Evolutionary conservation across 2,113 vertebrate species (phyloP).

Genomic region (Drymodes brunneopygia): DNA sequence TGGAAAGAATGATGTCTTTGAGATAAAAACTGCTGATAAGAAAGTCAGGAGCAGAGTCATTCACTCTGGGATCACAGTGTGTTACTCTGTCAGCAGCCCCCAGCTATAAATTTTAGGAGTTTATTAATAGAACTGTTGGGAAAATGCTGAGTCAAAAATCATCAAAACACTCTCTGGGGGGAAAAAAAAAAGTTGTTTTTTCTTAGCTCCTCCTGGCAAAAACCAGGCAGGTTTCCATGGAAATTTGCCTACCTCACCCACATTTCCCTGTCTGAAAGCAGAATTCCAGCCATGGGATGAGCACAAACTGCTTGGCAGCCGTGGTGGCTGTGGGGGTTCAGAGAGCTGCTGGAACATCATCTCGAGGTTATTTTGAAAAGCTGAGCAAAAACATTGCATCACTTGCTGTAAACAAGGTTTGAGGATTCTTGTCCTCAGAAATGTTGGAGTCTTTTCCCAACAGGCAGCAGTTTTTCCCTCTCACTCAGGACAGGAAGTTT

Average conservation of each 20-base stretch:
- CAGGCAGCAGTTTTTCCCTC: background rate
- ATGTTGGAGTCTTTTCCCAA: background rate
- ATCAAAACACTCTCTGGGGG: background rate
- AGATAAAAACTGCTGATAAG: background rate
- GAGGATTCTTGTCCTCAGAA: background rate
- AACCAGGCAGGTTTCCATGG: constrained; percentile 12
- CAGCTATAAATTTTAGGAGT: background rate
- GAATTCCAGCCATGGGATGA: background rate
- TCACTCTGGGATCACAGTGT: background rate
- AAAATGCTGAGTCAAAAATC: constrained; percentile 10
- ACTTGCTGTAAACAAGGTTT: background rate
- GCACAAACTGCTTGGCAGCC: background rate
- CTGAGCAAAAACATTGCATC: background rate
- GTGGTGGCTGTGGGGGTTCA: background rate
- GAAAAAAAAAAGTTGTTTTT: background rate
- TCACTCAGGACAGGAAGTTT: background rate
- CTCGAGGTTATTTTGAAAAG: constrained; percentile 27
- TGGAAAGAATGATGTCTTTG: background rate
- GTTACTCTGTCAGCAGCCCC: background rate
- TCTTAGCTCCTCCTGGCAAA: background rate
- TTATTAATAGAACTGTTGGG: background rate
- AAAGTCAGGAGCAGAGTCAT: background rate
- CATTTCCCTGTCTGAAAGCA: background rate
- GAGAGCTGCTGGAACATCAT: background rate
- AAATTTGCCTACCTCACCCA: background rate